Percentiles rank a stretch among this genome's conserved stretches.
phyloP scores from a whole-genome alignment of 2,888 invertebrate genomes.

The Cantharis rufa region DNA sequence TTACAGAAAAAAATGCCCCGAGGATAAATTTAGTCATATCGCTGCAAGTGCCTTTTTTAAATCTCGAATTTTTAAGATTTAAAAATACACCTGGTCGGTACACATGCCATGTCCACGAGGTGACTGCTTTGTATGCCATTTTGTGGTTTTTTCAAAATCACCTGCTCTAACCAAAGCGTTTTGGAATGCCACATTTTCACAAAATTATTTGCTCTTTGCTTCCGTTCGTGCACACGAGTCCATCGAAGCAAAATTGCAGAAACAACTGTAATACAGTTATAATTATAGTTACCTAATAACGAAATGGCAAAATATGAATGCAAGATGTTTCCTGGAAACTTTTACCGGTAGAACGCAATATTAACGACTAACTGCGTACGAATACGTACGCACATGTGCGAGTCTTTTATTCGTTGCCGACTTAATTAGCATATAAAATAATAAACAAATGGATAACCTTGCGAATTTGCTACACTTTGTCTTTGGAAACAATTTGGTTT shows the following conservation, averaged over 20 bases:
- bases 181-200: not conserved
- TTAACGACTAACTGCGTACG: constrained; percentile 17
- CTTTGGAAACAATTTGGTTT: not conserved
- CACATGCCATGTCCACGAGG: not conserved
- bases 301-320: not conserved
- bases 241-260: not conserved
- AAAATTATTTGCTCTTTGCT: not conserved
- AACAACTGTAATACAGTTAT: constrained; percentile 16
- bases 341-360: constrained; percentile 11
- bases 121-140: not conserved
- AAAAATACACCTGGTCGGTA: not conserved
- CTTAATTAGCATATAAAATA: not conserved
- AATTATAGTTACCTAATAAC: constrained; percentile 11
- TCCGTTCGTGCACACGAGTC: not conserved
- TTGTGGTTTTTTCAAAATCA: not conserved
- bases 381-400: not conserved
- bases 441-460: not conserved
- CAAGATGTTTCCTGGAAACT: constrained; percentile 17
- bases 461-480: not conserved
- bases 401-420: not conserved
- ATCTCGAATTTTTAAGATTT: not conserved
- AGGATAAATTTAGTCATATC: not conserved
- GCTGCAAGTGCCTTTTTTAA: not conserved
- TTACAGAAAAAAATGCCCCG: not conserved
- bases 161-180: not conserved